Conservation (phyloP, 2,888 invertebrate genomes). For the Hypolimnas misippus region DNA sequence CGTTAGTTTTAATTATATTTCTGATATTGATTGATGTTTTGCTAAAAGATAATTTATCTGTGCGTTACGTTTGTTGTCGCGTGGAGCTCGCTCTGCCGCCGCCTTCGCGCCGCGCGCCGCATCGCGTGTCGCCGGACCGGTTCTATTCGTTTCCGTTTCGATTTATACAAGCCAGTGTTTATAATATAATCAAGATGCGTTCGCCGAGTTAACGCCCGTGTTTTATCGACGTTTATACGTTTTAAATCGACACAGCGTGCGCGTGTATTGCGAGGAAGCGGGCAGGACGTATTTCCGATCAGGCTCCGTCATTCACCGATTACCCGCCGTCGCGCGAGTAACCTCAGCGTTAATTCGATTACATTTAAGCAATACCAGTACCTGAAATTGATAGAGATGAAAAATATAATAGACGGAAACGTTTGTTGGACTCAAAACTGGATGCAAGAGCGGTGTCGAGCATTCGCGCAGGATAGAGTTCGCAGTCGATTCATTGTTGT, state of each 20-base stretch:
- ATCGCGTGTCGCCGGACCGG: slow-evolving; percentile 21
- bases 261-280: too few relatives aligned
- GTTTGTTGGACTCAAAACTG: slow-evolving; percentile 60
- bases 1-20: slow-evolving; percentile 83
- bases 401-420: slow-evolving; percentile 65
- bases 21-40: slow-evolving; percentile 83
- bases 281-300: slow-evolving; percentile 42
- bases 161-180: not conserved
- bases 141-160: not conserved
- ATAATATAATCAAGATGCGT: too few relatives aligned
- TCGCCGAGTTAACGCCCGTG: not conserved
- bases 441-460: slow-evolving; percentile 37
- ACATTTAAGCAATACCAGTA: slow-evolving; percentile 82
- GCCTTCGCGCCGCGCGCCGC: slow-evolving; percentile 40
- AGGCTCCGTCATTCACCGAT: slow-evolving; percentile 50
- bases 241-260: too few relatives aligned
- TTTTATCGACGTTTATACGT: not conserved
- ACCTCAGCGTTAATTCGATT: slow-evolving; percentile 66
- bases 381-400: slow-evolving; percentile 66
- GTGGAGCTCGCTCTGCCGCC: slow-evolving; percentile 53
- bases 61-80: slow-evolving; percentile 71
- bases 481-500: slow-evolving; percentile 34
- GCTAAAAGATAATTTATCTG: slow-evolving; percentile 81
- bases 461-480: slow-evolving; percentile 37
- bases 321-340: slow-evolving; percentile 63